These are phyloP conservation scores for Thermophis baileyi DNA, from an alignment of 2,113 vertebrate species.

Conservation along the genomic window DNA sequence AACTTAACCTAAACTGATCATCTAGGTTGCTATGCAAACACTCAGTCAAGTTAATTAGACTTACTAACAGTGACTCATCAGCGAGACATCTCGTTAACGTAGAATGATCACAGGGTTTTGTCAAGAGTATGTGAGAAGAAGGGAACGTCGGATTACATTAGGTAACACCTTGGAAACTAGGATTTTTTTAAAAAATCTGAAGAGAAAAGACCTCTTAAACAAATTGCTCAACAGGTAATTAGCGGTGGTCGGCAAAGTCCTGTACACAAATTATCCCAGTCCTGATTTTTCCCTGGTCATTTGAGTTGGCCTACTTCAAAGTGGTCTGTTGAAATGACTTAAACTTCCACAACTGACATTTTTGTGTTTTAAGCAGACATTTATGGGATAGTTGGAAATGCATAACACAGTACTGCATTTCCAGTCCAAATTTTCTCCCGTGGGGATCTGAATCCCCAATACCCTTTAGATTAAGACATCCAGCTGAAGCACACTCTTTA, in stretches of 20 bases:
- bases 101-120: constrained; percentile 29
- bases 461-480: neutral
- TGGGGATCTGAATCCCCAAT: neutral
- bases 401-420: neutral
- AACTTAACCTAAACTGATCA: constrained; percentile 39
- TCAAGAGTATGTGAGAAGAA: neutral
- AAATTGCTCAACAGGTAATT: neutral
- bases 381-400: neutral
- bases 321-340: neutral
- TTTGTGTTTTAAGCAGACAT: neutral
- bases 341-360: neutral
- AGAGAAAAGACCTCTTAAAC: constrained; percentile 8
- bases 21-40: constrained; percentile 49
- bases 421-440: neutral
- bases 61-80: constrained; percentile 43
- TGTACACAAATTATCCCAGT: constrained; percentile 13
- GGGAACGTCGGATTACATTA: neutral
- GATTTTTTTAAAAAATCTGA: constrained; percentile 1
- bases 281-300: neutral
- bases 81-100: constrained; percentile 27
- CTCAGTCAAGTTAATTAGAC: constrained; percentile 49
- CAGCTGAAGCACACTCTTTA: neutral
- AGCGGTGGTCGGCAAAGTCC: constrained; percentile 9
- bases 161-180: neutral
- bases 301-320: neutral